Base-by-base conservation (phyloP, 1,140 invertebrate species). In the Zaprionus inermis region DNA sequence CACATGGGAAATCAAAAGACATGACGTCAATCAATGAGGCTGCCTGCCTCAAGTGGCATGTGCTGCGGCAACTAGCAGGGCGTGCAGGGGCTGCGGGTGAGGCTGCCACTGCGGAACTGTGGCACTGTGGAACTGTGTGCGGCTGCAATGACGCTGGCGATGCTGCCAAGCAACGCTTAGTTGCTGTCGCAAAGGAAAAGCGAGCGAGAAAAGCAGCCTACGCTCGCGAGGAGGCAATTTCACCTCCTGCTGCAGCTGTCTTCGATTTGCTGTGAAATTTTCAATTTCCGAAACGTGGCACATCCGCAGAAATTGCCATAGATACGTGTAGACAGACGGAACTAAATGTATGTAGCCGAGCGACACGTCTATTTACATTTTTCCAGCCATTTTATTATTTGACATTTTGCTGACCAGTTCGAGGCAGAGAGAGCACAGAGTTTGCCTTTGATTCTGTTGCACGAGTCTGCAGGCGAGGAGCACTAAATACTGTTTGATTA, bases 1-100 rank as follows among this genome's bases (percentile, higher is more conserved):
- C 81, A 85, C 78, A 64, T 81, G 81, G 81, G 81, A 85, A 83
- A 83, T 83, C 81, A 80, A 83, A 83, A 74, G 81, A 83, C 78
- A 73, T 70, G 81, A 59, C 68, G 81, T 85, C 81, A 83, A 83
- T 85, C 81, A 83, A 76, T 74, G 72, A 28, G 24, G 51, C 36
- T 55, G 55, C 30, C 46, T 54, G 54, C 44, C 60, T 63, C 67
- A 59, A 71, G 54, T 82, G 78, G 44, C 72, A 79, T 65, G 52
- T 83, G 81, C 78, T 60, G 65, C 65, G 44, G 44, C 44, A 22
- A 46, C 36, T 38, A 38, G 36, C 36, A 6, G 36, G 14, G n/a
- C 5, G 24, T 1, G 1, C 3, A 0, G 24, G 5, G 24, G 6
- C 38, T 44, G 38, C 38, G 38, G 38, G 38, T 10, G 38, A 9